These are phyloP conservation scores for Erythrocercus mccallii DNA, from an alignment of 2,113 vertebrate genomes.

Conservation along the genomic window DNA sequence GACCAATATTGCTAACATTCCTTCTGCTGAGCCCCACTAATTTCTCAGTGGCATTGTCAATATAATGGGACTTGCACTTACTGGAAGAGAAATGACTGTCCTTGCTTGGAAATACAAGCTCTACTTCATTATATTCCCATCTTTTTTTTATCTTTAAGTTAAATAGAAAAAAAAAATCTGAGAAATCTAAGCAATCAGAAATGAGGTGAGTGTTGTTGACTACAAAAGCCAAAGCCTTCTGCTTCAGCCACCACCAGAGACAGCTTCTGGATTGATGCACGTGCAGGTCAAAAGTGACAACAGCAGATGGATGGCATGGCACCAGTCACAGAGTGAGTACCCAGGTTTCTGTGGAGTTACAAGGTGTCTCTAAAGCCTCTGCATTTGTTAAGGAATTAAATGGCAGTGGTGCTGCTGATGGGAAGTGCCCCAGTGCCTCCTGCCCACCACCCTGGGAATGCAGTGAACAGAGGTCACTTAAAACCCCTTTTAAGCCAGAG, in stretches of 20 bases:
- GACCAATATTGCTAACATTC: neutral
- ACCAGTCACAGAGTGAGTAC: neutral
- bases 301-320: neutral
- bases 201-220: neutral
- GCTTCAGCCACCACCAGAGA: neutral
- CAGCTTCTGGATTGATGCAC: neutral
- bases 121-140: neutral
- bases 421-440: neutral
- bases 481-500: neutral
- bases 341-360: neutral
- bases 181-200: neutral
- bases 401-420: neutral
- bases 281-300: neutral
- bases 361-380: neutral
- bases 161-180: neutral
- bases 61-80: slow-evolving; percentile 16
- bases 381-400: neutral
- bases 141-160: neutral
- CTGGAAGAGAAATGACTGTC: neutral
- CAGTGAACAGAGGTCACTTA: neutral
- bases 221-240: neutral
- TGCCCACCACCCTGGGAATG: neutral
- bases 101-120: neutral
- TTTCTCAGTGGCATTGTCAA: slow-evolving; percentile 7
- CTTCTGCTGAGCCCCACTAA: slow-evolving; percentile 25